Conservation (phyloP, 2,113 vertebrate species). For the Pygoscelis adeliae region DNA sequence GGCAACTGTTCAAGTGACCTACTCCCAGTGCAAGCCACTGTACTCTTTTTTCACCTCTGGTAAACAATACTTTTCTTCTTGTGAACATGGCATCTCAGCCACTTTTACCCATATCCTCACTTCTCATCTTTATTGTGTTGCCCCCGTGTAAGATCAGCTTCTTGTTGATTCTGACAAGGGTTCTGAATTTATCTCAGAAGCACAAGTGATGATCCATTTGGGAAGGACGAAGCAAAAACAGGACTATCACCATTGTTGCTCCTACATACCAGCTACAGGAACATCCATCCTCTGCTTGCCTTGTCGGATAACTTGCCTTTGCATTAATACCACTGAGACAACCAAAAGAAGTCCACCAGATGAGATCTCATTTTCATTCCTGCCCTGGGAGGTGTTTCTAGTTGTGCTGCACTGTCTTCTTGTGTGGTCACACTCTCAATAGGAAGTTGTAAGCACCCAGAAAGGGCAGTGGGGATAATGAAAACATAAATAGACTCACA, state of each 20-base stretch:
- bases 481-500: background rate
- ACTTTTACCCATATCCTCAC: background rate
- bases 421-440: background rate
- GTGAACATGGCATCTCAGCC: background rate
- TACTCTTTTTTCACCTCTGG: background rate
- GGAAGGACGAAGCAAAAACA: background rate
- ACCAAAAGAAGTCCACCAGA: background rate
- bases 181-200: background rate
- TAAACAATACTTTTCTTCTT: background rate
- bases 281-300: background rate
- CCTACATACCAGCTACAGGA: background rate
- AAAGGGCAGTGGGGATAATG: background rate
- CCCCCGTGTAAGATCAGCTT: background rate
- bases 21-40: background rate
- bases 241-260: background rate
- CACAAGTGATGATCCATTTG: background rate
- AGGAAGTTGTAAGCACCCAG: background rate
- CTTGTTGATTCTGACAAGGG: background rate
- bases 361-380: background rate
- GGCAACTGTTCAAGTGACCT: background rate
- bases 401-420: background rate
- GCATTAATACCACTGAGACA: background rate
- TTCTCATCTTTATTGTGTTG: background rate
- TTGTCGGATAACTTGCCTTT: background rate
- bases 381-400: background rate